Conservation (phyloP, 2,888 invertebrate species). For the Leptinotarsa peninsularis region DNA sequence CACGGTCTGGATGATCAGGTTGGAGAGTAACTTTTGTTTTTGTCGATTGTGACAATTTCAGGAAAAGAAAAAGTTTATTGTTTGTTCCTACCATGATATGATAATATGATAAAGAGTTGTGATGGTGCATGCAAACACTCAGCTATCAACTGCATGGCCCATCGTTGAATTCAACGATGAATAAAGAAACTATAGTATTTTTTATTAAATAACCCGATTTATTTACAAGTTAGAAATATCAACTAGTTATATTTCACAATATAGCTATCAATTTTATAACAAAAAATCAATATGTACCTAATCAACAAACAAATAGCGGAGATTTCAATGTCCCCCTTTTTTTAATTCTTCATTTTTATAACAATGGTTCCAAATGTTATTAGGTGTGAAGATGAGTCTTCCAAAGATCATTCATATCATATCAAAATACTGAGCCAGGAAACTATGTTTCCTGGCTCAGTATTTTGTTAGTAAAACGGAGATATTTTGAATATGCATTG, state of each 20-base stretch:
- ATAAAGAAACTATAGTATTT: background rate
- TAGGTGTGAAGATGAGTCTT: background rate
- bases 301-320: background rate
- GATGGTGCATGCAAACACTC: too few species aligned
- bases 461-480: too few species aligned
- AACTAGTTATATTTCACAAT: background rate
- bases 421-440: too few species aligned
- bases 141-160: too few species aligned
- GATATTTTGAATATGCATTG: too few species aligned
- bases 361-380: background rate
- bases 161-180: background rate
- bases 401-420: background rate
- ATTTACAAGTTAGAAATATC: slow-evolving; percentile 3
- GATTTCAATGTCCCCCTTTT: background rate
- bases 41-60: too few species aligned
- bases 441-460: background rate
- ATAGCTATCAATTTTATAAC: slow-evolving; percentile 4
- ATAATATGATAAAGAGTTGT: too few species aligned
- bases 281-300: background rate
- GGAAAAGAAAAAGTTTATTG: too few species aligned
- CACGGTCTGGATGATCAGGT: too few species aligned
- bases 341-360: background rate
- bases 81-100: too few species aligned
- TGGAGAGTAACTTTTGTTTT: too few species aligned
- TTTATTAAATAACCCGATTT: background rate